Conservation (phyloP, 2,888 invertebrate species). For the Acleris sparsana region DNA sequence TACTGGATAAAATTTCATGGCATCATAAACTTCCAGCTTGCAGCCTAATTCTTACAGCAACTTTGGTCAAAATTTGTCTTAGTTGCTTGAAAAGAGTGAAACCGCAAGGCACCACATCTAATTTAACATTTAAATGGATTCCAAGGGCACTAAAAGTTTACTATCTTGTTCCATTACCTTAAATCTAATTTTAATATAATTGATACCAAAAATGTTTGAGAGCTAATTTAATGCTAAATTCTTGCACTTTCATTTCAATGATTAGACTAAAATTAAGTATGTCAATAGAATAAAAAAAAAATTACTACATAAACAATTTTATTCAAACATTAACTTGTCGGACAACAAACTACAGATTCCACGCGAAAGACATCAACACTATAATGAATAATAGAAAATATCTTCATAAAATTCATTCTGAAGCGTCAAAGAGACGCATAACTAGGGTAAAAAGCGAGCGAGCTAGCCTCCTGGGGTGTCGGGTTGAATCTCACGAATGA, state of each 20-base stretch:
- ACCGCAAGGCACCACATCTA: conserved; percentile 47
- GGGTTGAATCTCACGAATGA: conserved; percentile 68
- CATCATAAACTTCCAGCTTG: conserved; percentile 13
- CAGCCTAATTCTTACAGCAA: conserved; percentile 26
- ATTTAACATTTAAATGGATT: conserved; percentile 53
- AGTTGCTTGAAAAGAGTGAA: conserved; percentile 25
- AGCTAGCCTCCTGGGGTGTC: conserved; percentile 51
- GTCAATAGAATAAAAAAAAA: conserved; percentile 79
- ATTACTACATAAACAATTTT: conserved; percentile 81
- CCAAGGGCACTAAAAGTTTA: conserved; percentile 59
- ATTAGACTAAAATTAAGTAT: conserved; percentile 78
- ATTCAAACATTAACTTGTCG: conserved; percentile 78
- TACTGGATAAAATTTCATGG: conserved; percentile 16
- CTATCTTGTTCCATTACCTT: conserved; percentile 56
- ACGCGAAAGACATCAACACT: conserved; percentile 72
- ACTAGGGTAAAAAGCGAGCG: conserved; percentile 49
- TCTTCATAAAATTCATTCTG: conserved; percentile 49
- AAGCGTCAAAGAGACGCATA: conserved; percentile 40
- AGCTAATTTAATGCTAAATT: conserved; percentile 73
- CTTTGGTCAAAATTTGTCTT: conserved; percentile 24
- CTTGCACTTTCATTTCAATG: conserved; percentile 76
- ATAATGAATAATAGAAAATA: conserved; percentile 59
- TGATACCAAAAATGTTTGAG: conserved; percentile 64
- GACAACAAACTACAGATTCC: conserved; percentile 80
- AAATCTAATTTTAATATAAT: conserved; percentile 68